These are phyloP conservation scores for Ormyrus thymus DNA, from an alignment of 2,888 invertebrate genomes.

Conservation along the genomic window DNA sequence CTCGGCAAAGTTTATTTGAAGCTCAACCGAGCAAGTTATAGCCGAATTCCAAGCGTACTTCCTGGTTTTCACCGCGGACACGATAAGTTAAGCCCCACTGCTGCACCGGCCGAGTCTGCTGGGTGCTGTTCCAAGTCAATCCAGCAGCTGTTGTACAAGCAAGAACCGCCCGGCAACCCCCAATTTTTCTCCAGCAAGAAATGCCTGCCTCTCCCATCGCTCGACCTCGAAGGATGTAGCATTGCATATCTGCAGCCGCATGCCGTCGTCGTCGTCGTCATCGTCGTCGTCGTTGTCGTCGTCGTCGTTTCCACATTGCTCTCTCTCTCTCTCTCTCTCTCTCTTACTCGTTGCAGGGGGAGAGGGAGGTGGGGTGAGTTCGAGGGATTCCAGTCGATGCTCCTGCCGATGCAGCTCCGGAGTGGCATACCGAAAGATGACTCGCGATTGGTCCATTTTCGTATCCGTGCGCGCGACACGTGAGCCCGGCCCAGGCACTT, in stretches of 20 bases:
- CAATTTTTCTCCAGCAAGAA: not conserved
- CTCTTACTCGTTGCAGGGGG: conserved; percentile 25
- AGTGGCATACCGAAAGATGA: conserved; percentile 53
- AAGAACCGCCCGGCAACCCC: too few species aligned
- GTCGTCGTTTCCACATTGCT: conserved; percentile 66
- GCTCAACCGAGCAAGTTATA: too few species aligned
- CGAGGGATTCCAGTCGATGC: conserved; percentile 58
- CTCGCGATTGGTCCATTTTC: conserved; percentile 49
- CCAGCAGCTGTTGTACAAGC: too few species aligned
- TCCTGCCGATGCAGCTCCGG: conserved; percentile 30
- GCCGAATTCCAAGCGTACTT: too few species aligned
- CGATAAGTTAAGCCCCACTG: too few species aligned
- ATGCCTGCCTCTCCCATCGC: conserved; percentile 42
- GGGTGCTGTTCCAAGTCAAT: too few species aligned
- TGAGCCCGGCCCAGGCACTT: not conserved
- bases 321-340: conserved; percentile 1
- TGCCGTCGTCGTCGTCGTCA: conserved; percentile 59
- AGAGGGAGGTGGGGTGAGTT: not conserved
- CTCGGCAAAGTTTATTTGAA: too few species aligned
- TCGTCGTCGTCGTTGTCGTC: conserved; percentile 42
- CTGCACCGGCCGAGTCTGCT: too few species aligned
- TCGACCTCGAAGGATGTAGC: conserved; percentile 60
- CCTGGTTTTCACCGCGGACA: too few species aligned
- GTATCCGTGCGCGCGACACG: not conserved
- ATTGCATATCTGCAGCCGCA: conserved; percentile 66